These are phyloP conservation scores for Stenolophus ochropezus DNA, from an alignment of 2,888 invertebrate genomes.

Conservation along the genomic window DNA sequence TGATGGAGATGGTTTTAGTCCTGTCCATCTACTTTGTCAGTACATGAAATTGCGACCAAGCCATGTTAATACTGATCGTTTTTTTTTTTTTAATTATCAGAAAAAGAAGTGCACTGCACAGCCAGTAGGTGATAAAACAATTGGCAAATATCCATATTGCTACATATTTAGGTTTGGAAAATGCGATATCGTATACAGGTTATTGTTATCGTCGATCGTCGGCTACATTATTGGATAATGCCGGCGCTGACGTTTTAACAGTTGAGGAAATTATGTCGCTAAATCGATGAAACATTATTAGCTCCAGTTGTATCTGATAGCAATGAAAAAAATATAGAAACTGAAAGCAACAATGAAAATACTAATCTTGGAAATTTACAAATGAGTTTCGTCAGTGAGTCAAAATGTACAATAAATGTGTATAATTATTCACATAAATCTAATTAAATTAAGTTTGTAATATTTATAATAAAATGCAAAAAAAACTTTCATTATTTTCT, in stretches of 20 bases:
- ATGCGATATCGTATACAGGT: neutral
- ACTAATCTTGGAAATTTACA: too few species aligned
- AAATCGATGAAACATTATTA: neutral
- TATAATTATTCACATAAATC: too few species aligned
- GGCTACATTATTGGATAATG: neutral
- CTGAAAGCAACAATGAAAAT: too few species aligned
- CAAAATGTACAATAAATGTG: too few species aligned
- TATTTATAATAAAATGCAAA: too few species aligned
- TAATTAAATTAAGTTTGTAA: too few species aligned
- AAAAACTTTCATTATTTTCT: too few species aligned
- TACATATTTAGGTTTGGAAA: neutral
- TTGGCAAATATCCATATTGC: neutral
- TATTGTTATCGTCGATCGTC: neutral
- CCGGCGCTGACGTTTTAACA: neutral
- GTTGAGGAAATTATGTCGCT: neutral
- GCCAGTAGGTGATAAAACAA: neutral
- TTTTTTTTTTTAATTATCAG: neutral
- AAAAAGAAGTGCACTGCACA: neutral
- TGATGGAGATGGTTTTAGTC: neutral
- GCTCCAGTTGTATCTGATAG: neutral
- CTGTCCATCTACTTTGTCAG: neutral
- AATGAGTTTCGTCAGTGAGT: too few species aligned
- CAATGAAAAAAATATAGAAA: too few species aligned
- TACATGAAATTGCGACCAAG: slow-evolving; percentile 1
- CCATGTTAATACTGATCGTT: neutral